Percentiles rank a stretch among this genome's conserved stretches.
These are phyloP conservation scores for Triops longicaudatus DNA, from an alignment of 1,140 invertebrate genomes.

Conservation along the genomic window DNA sequence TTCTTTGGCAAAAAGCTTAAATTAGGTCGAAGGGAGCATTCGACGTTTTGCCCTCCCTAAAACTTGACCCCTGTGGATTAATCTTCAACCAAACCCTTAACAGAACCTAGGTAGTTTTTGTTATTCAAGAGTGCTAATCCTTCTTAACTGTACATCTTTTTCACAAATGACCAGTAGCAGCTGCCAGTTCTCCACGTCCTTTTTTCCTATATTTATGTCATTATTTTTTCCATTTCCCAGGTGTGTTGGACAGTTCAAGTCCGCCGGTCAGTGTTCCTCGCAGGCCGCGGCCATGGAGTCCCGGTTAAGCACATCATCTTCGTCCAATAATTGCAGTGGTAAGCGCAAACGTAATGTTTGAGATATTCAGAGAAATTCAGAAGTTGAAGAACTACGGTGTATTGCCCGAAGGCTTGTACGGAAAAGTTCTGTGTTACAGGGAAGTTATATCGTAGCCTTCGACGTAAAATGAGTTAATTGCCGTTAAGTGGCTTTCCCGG, in stretches of 20 bases:
- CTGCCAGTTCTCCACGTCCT: not conserved
- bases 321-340: not conserved
- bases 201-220: not conserved
- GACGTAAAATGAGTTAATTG: not conserved
- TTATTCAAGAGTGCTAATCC: conserved; percentile 8
- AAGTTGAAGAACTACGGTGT: too few relatives aligned
- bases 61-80: conserved; percentile 10
- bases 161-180: not conserved
- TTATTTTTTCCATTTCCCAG: not conserved
- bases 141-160: not conserved
- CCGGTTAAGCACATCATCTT: not conserved
- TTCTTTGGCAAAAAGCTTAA: too few relatives aligned
- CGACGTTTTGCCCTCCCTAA: not conserved
- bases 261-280: not conserved
- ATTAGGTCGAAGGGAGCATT: too few relatives aligned
- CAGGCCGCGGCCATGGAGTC: not conserved
- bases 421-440: not conserved
- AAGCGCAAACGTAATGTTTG: not conserved
- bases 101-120: not conserved
- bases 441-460: not conserved
- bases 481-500: not conserved
- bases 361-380: too few relatives aligned
- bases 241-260: not conserved
- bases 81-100: not conserved
- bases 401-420: not conserved